Evolutionary conservation across 2,888 invertebrate genomes (phyloP), one percentile per base, ranked within the genome.

Genomic region (Xanthorhoe spadicearia): DNA sequence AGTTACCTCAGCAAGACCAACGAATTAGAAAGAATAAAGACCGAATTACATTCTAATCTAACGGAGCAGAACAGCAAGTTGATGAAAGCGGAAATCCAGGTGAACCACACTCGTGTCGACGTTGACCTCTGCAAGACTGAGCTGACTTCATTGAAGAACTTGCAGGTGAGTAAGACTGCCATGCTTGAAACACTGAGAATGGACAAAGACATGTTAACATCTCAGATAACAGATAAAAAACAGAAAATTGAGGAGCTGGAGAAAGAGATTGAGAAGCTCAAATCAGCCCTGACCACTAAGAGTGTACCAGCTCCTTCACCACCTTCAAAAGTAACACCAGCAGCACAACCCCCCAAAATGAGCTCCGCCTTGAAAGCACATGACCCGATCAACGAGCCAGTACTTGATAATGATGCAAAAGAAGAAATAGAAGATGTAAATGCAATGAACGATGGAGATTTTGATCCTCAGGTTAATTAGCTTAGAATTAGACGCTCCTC

Each of bases 401-500:
- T 84, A 1, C 69, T 91, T 55, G 92, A 93, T 59, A 90, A 92
- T 79, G 85, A 91, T 85, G 93, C 93, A 32, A 92, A 92, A 69
- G 93, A 93, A 76, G 93, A 93, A 66, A 81, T 92, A n/a, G 93
- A 93, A 69, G 93, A 93, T 61, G 79, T 82, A 0, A 91, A 92
- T 82, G 84, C 78, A 10, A 66, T 89, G 17, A 90, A 88, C 79
- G 91, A 91, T 70, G 87, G 80, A 76, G 88, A 88, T 46, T 89
- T 91, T 84, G 92, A 92, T 71, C 82, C 80, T 60, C 86, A 88
- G 58, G 68, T 89, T 64, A 62, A 66, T 49, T 64, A 70, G 60
- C 18, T 59, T 10, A 60, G 18, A n/a, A 8, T 63, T 46, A 56
- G 51, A 19, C n/a, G n/a, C 4, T 28, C 19, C 28, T 49, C 49